Base-by-base conservation (phyloP, 2,888 invertebrate genomes). In the Tachystola acroxantha region DNA sequence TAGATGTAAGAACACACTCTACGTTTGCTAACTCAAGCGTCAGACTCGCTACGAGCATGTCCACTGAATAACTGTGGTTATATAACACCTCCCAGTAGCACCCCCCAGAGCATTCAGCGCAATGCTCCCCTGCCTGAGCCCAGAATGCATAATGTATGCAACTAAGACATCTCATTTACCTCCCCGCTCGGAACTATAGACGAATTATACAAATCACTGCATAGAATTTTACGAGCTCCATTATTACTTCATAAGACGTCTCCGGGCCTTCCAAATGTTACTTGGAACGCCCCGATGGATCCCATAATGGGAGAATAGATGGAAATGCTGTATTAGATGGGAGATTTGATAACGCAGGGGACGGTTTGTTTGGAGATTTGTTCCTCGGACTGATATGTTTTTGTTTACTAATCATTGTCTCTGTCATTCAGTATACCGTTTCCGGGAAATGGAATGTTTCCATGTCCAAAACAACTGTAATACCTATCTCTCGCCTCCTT, bases 121-220 rank as follows among this genome's bases (percentile, higher is more conserved):
- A n/a, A n/a, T n/a, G n/a, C 11, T 7, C n/a, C 7, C 27, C 11
- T 10, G 12, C 11, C 10, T 7, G 6, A 7, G 3, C 10, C 34
- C 10, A 24, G 25, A 14, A 30, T 30, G 30, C 36, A 36, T 36
- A 36, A 36, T 36, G 14, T 26, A 36, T 36, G 36, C 36, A 36
- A 26, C 24, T n/a, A n/a, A 24, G 24, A 28, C 14, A 37, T 37
- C 32, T 28, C 37, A 32, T 37, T 28, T 10, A 9, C 7, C 13
- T 16, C 7, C 11, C n/a, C 24, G 1, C n/a, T 24, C 24, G 9
- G 16, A 16, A 19, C 25, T 31, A 32, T 10, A 14, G 33, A 10
- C n/a, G 56, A 53, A 71, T 71, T 71, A 71, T 71, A 72, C 69
- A 70, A 70, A 71, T 64, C 46, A 57, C 60, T 42, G 45, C 53